Evolutionary conservation across 2,888 invertebrate genomes (phyloP), one percentile per base, ranked within the genome.

Genomic region (Lepidonotus clava): DNA sequence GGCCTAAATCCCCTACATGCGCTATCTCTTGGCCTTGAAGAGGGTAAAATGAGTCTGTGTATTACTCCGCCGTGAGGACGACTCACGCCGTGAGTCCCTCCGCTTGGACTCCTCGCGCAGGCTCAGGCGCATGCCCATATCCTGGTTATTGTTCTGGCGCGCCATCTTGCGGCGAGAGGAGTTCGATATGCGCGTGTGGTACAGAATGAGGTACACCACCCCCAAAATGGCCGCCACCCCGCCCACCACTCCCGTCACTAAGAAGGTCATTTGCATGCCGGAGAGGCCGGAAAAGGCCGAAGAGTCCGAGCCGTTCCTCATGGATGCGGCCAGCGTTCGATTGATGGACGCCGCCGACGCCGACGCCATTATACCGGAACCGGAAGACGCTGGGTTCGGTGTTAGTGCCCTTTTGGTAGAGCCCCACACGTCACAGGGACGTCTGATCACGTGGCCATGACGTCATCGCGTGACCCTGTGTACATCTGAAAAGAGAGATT

Each of bases 101-200:
- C 80, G 80, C 80, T 80, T 80, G 24, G 80, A 80, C 80, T 46
- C 80, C 51, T 80, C 80, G 5, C 80, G 80, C 18, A 80, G 80
- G 28, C 80, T 80, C 28, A 80, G 11, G 8, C 80, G 80, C 80
- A 80, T 80, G 28, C 80, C 80, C 28, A 21, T 80, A 46, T 80
- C 80, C 46, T 80, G 80, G 80, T 46, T 80, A 32, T 80, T 80
- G 80, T 80, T 80, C 80, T 80, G 80, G n/a, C 80, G 80, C 28
- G 51, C 51, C 80, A 80, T 80, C 51, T 80, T 80, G 51, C 80
- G 80, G 24, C 80, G 41, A 41, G 46, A 46, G 4, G 80, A 80
- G 24, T 80, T 41, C 11, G 80, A 80, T 46, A 80, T 80, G 80
- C 80, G 80, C 28, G 80, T 80, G 80, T 80, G 80, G 51, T 80